Percentiles rank a stretch among this genome's conserved stretches.
phyloP scores from a whole-genome alignment of 2,797 vertebrate genomes.

The Poliocrania exsul region DNA sequence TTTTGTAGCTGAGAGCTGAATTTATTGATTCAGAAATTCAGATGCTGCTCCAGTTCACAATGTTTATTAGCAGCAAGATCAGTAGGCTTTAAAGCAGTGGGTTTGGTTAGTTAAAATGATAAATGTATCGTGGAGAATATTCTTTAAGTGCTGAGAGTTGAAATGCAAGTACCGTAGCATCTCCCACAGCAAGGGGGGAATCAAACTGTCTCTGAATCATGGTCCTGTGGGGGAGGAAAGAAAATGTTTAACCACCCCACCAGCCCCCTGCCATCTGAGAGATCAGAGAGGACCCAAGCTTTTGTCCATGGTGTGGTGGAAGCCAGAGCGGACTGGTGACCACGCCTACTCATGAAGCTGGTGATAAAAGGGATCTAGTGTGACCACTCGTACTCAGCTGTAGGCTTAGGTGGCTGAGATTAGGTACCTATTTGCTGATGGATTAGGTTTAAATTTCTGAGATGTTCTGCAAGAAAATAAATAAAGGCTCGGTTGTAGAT shows the following conservation, averaged over 20 bases:
- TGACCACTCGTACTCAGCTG: neutral
- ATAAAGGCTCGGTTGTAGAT: neutral
- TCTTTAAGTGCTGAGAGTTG: neutral
- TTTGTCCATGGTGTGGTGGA: neutral
- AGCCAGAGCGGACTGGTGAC: neutral
- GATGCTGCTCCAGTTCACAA: conserved; percentile 18
- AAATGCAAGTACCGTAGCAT: neutral
- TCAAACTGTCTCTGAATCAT: neutral
- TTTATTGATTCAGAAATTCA: conserved; percentile 40
- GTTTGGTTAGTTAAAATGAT: conserved; percentile 12
- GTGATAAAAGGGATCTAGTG: neutral
- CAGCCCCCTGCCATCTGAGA: neutral
- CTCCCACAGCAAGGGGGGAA: neutral
- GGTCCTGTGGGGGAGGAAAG: neutral
- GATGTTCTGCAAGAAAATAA: neutral
- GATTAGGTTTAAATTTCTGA: neutral
- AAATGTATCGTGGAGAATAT: neutral
- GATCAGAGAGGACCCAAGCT: neutral
- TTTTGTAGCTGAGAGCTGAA: conserved; percentile 33
- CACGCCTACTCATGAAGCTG: neutral
- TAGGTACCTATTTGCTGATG: neutral
- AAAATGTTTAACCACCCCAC: neutral
- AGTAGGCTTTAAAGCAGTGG: conserved; percentile 12
- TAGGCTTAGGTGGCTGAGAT: neutral
- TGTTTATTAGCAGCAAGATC: conserved; percentile 45